Conservation (phyloP, 1,140 invertebrate species). For the Himalopsyche phryganea region DNA sequence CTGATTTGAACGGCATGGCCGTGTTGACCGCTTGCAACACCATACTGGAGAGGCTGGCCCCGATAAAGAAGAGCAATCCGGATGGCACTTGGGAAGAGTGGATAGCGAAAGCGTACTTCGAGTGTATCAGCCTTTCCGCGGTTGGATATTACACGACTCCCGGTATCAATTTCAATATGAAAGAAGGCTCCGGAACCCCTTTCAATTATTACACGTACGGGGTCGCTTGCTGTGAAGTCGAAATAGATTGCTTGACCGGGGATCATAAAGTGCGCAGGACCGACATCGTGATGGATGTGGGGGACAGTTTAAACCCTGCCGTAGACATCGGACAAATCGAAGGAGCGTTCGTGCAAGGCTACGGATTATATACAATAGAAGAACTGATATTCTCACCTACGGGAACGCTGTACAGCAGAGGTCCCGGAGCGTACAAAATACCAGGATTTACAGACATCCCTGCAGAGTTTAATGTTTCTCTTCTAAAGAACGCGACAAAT, state of each 20-base stretch:
- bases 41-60: conserved; percentile 72
- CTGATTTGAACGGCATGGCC: conserved; percentile 95
- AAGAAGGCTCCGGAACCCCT: conserved; percentile 65
- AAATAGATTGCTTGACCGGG: conserved; percentile 85
- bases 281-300: conserved; percentile 94
- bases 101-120: conserved; percentile 76
- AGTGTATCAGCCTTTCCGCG: conserved; percentile 77
- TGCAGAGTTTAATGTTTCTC: conserved; percentile 85
- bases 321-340: conserved; percentile 96
- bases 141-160: conserved; percentile 85
- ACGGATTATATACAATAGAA: conserved; percentile 88
- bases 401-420: conserved; percentile 76
- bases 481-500: conserved; percentile 84
- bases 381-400: conserved; percentile 81
- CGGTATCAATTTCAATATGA: conserved; percentile 71
- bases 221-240: conserved; percentile 75
- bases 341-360: conserved; percentile 90
- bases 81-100: conserved; percentile 82
- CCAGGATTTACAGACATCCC: conserved; percentile 90
- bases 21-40: conserved; percentile 81
- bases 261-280: conserved; percentile 82
- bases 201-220: conserved; percentile 84
- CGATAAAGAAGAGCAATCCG: conserved; percentile 74
- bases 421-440: conserved; percentile 92
- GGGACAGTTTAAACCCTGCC: conserved; percentile 88